These are phyloP conservation scores for Murina feae DNA, from an alignment of 2,113 vertebrate species.

Conservation along the genomic window DNA sequence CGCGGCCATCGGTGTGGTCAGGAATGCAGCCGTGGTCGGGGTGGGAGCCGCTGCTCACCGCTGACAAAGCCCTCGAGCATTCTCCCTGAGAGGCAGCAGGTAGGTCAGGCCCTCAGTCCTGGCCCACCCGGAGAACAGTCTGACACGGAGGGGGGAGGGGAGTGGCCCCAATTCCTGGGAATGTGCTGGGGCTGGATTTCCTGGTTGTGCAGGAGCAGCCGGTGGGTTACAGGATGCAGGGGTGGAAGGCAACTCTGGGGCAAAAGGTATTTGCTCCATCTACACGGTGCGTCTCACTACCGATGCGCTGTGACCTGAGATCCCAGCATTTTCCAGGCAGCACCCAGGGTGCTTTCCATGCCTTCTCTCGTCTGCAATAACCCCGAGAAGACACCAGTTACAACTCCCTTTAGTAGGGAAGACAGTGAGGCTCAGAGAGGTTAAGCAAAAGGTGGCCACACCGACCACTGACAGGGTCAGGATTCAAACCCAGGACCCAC, in stretches of 20 bases:
- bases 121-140: neutral
- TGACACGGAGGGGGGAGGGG: neutral
- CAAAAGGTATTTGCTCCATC: neutral
- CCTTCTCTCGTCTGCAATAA: neutral
- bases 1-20: neutral
- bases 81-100: neutral
- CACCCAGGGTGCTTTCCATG: neutral
- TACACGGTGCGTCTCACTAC: neutral
- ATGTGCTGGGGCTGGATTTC: neutral
- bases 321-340: neutral
- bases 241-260: neutral
- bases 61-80: neutral
- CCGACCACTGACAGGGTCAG: neutral
- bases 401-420: neutral
- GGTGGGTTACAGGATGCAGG: accelerated
- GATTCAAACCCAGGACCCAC: neutral
- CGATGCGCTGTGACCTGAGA: neutral
- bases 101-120: neutral
- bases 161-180: neutral
- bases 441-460: neutral
- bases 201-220: neutral
- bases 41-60: neutral
- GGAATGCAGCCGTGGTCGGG: neutral
- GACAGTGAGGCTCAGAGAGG: neutral
- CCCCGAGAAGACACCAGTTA: neutral